These are phyloP conservation scores for Pammene fasciana DNA, from an alignment of 2,888 invertebrate species.

Conservation along the genomic window DNA sequence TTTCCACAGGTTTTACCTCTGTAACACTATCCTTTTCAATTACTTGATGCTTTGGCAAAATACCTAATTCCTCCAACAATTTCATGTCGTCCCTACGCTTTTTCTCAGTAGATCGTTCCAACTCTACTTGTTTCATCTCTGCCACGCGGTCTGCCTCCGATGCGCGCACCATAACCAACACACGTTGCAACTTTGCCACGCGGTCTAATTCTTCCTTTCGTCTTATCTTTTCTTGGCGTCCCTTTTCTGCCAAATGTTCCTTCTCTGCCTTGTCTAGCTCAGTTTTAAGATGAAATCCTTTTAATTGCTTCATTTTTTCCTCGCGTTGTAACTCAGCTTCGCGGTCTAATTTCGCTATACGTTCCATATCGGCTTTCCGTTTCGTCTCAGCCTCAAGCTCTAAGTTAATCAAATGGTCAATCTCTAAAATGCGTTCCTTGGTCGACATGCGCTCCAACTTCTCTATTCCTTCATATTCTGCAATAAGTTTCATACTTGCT, in stretches of 20 bases:
- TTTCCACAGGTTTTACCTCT: too few species aligned
- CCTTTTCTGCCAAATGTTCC: constrained; percentile 9
- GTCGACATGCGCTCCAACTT: constrained; percentile 15
- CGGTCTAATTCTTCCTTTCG: constrained; percentile 8
- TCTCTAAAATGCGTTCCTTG: constrained; percentile 14
- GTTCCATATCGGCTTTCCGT: constrained; percentile 5
- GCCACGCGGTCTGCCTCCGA: background rate
- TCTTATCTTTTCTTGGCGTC: background rate
- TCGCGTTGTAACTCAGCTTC: background rate
- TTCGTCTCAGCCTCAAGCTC: constrained; percentile 10
- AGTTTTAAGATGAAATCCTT: background rate
- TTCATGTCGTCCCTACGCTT: background rate
- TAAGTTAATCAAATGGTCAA: constrained; percentile 11
- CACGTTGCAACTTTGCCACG: constrained; percentile 2
- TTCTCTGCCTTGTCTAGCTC: background rate
- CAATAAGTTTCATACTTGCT: background rate
- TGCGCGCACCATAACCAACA: background rate
- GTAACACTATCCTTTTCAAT: too few species aligned
- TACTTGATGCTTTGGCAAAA: background rate
- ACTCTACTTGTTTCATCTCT: background rate
- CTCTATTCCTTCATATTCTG: constrained; percentile 6
- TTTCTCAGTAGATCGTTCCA: background rate
- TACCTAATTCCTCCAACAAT: constrained; percentile 15
- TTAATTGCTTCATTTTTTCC: background rate
- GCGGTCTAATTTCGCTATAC: background rate